phyloP scores from a whole-genome alignment of 2,797 vertebrate species.

The Channa striata region DNA sequence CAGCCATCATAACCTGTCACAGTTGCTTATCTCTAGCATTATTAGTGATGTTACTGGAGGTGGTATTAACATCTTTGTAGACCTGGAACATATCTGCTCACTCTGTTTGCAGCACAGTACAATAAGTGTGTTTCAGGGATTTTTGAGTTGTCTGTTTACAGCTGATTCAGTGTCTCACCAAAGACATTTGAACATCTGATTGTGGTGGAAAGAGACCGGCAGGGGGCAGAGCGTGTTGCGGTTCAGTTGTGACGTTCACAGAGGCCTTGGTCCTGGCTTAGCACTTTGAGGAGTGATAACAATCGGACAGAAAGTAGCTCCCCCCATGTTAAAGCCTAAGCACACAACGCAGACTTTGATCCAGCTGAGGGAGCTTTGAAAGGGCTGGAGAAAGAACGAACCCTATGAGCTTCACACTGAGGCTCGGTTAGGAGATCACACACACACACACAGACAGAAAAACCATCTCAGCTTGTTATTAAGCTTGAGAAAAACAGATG shows the following conservation, averaged over 20 bases:
- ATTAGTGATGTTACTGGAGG: too few species aligned
- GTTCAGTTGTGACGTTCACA: conserved; percentile 22
- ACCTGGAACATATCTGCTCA: too few species aligned
- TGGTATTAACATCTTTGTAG: too few species aligned
- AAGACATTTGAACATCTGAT: too few species aligned
- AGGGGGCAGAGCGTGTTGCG: conserved; percentile 38
- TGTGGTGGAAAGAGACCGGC: conserved; percentile 17
- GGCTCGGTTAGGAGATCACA: conserved; percentile 30
- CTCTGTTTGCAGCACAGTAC: not conserved
- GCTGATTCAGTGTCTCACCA: not conserved
- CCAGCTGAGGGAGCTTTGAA: conserved; percentile 37
- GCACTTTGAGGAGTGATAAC: conserved; percentile 65
- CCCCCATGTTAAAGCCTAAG: conserved; percentile 60
- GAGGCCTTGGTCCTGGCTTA: conserved; percentile 64
- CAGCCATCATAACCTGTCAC: too few species aligned
- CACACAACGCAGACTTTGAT: conserved; percentile 72
- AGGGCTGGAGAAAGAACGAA: conserved; percentile 62
- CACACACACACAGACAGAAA: conserved; percentile 32
- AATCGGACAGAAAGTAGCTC: conserved; percentile 44
- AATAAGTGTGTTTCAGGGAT: not conserved
- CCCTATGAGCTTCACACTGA: conserved; percentile 39
- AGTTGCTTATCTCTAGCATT: too few species aligned
- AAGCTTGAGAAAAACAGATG: not conserved
- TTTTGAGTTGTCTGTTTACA: conserved; percentile 32
- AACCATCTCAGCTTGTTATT: conserved; percentile 2